These are phyloP conservation scores for Phortica magna DNA, from an alignment of 2,888 invertebrate species.

Conservation along the genomic window DNA sequence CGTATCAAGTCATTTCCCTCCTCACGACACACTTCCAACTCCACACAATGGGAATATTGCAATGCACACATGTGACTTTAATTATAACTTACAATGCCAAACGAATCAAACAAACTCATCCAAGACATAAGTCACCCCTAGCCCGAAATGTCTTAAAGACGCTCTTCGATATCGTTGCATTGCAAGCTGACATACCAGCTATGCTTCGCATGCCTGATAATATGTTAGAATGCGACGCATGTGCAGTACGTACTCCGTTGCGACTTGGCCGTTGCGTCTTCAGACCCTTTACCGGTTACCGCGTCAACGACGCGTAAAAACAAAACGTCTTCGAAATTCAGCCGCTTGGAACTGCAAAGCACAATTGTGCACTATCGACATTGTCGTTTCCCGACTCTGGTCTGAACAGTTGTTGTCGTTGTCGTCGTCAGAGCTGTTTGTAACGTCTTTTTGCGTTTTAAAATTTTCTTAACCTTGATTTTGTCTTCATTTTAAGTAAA, in stretches of 20 bases:
- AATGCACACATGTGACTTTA: slow-evolving; percentile 22
- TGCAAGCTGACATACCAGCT: neutral
- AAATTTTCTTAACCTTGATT: neutral
- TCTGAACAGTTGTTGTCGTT: neutral
- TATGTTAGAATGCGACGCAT: slow-evolving; percentile 11
- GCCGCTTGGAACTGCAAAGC: slow-evolving; percentile 65
- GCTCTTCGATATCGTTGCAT: neutral
- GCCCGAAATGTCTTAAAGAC: slow-evolving; percentile 25
- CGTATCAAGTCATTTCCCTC: neutral
- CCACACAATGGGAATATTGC: neutral
- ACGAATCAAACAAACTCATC: neutral
- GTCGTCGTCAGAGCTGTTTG: neutral
- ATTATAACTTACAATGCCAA: neutral
- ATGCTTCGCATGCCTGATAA: slow-evolving; percentile 7
- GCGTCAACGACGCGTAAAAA: slow-evolving; percentile 59
- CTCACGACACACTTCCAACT: neutral
- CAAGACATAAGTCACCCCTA: slow-evolving; percentile 23
- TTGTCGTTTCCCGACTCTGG: slow-evolving; percentile 9
- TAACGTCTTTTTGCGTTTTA: slow-evolving; percentile 33
- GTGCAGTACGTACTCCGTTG: neutral
- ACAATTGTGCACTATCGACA: slow-evolving; percentile 44
- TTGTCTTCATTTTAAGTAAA: neutral
- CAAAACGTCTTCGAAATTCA: slow-evolving; percentile 46
- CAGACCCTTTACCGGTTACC: neutral
- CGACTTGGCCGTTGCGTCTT: neutral